phyloP scores from a whole-genome alignment of 1,140 invertebrate genomes.

The Halesus radiatus region DNA sequence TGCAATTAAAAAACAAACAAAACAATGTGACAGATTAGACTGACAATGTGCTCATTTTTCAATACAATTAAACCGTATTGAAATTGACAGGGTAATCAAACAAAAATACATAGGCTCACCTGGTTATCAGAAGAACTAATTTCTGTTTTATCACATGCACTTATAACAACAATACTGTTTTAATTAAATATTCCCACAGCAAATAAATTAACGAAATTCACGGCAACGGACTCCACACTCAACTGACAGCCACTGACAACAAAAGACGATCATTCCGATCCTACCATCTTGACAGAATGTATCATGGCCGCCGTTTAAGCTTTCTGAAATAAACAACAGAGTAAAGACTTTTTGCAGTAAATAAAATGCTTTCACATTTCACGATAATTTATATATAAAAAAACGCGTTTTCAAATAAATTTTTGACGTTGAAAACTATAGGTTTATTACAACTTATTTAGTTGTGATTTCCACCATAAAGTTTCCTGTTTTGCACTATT shows the following conservation, averaged over 20 bases:
- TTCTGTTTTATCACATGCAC: slow-evolving; percentile 25
- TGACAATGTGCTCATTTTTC: not conserved
- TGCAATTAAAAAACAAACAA: not conserved
- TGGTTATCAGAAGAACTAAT: slow-evolving; percentile 6
- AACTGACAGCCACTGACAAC: slow-evolving; percentile 55
- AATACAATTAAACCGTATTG: not conserved
- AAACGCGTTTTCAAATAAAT: too few relatives aligned
- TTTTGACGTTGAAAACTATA: too few relatives aligned
- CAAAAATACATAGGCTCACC: not conserved
- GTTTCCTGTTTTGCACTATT: not conserved
- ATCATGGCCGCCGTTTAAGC: slow-evolving; percentile 26
- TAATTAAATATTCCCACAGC: slow-evolving; percentile 15
- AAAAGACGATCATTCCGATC: slow-evolving; percentile 43
- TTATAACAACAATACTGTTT: slow-evolving; percentile 2
- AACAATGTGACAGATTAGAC: slow-evolving; percentile 4
- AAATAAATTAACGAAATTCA: slow-evolving; percentile 22
- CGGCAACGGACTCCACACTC: slow-evolving; percentile 21
- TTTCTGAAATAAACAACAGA: slow-evolving; percentile 2
- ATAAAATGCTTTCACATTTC: too few relatives aligned
- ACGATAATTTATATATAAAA: too few relatives aligned
- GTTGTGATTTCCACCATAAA: not conserved
- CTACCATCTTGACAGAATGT: slow-evolving; percentile 46
- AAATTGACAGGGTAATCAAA: not conserved
- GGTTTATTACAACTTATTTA: too few relatives aligned
- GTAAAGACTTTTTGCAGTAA: not conserved